Evolutionary conservation across 2,888 invertebrate species (phyloP), one percentile per base, ranked within the genome.

Genomic region (Halocaridina rubra): DNA sequence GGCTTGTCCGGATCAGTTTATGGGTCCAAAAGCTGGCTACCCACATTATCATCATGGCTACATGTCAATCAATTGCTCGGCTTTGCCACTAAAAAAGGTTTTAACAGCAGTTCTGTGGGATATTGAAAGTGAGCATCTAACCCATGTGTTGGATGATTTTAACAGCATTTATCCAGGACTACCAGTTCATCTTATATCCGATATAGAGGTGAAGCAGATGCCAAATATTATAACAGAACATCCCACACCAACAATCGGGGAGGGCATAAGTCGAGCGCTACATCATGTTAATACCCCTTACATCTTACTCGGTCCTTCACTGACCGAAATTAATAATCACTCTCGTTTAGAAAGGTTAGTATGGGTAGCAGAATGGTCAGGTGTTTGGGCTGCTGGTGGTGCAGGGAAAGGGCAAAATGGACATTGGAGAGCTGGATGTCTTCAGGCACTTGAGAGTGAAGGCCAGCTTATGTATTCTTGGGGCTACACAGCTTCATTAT

Each of bases 61-160:
- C 75, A 32, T 67, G 5, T 67, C 71, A 27, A 59, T 76, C 27
- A 76, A 75, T 33, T 85, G 85, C 69, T 32, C 85, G 30, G 75
- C 81, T 22, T 2, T 67, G 24, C 67, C 81, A 24, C 27, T 81
- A 33, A 29, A 29, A 27, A 32, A 81, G 57, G 81, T 67, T 13
- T 30, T 81, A 33, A 81, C 81, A 27, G 81, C 81, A 29, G 76
- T 81, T 22, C 39, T 81, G n/a, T 81, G 81, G 81, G 81, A 81
- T 57, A 53, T 81, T 30, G 67, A 76, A 2, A 22, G 46, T 1
- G 46, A 76, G 22, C 69, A 76, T 67, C 57, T 81, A 8, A 22
- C 19, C 30, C 22, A 24, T 13, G 53, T 81, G n/a, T 57, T 69
- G 8, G 33, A 39, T 4, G 69, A 81, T 32, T 81, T 81, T 33